These are phyloP conservation scores for Mobula birostris DNA, from an alignment of 2,113 vertebrate genomes.

Conservation along the genomic window DNA sequence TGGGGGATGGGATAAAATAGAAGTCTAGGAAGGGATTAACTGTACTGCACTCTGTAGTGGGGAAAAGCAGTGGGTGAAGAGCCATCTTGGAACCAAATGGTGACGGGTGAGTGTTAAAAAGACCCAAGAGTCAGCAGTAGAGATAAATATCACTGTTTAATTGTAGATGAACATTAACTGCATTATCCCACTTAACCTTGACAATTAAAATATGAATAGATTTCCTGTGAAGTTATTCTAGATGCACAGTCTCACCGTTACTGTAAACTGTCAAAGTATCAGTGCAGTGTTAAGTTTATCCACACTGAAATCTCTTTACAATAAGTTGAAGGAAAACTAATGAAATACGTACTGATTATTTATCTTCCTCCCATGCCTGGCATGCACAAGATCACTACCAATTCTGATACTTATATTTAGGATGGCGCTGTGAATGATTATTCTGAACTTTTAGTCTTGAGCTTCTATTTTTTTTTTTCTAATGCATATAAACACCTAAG, in stretches of 20 bases:
- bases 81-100: background rate
- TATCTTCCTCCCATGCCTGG: background rate
- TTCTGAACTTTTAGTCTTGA: background rate
- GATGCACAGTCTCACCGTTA: background rate
- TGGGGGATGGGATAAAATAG: slow-evolving; percentile 28
- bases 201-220: background rate
- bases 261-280: background rate
- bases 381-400: slow-evolving; percentile 1
- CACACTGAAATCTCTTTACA: background rate
- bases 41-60: background rate
- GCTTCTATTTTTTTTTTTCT: background rate
- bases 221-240: background rate
- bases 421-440: background rate
- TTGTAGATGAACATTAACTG: background rate
- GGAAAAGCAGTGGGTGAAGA: background rate
- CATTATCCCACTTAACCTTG: background rate
- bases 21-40: background rate
- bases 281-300: background rate
- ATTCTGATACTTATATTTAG: background rate
- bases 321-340: background rate
- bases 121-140: background rate
- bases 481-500: background rate
- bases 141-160: background rate
- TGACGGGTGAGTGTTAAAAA: background rate
- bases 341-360: background rate